These are phyloP conservation scores for Phymatocera aterrima DNA, from an alignment of 2,888 invertebrate genomes.

Conservation along the genomic window DNA sequence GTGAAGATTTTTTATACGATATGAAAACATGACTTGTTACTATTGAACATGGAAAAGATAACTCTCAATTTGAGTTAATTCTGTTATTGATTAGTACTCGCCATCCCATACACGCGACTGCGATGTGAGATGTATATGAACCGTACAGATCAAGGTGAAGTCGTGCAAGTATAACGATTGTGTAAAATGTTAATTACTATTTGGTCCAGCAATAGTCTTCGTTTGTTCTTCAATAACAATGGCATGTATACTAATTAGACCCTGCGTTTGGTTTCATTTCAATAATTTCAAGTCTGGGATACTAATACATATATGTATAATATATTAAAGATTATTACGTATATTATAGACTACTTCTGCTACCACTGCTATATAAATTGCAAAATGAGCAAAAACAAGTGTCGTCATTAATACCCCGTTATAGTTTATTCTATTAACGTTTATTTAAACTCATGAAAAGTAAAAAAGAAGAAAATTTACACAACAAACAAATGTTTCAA, in stretches of 20 bases:
- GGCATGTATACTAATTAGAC: conserved; percentile 40
- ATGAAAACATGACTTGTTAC: neutral
- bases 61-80: neutral
- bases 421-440: conserved; percentile 28
- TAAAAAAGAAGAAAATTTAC: neutral
- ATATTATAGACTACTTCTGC: neutral
- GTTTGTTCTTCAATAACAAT: conserved; percentile 31
- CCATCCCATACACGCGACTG: neutral
- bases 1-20: no score
- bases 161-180: conserved; percentile 15
- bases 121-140: neutral
- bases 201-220: conserved; percentile 41
- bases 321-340: conserved; percentile 23
- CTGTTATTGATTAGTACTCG: neutral
- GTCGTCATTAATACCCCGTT: neutral
- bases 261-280: conserved; percentile 32
- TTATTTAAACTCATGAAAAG: neutral
- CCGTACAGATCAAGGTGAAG: neutral
- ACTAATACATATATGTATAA: conserved; percentile 15
- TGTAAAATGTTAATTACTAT: conserved; percentile 42
- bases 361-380: neutral
- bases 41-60: neutral
- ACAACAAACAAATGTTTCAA: neutral
- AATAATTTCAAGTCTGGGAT: conserved; percentile 27
- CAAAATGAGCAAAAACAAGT: conserved; percentile 11